Base-by-base conservation (phyloP, 2,797 vertebrate genomes). In the Karalla daura region DNA sequence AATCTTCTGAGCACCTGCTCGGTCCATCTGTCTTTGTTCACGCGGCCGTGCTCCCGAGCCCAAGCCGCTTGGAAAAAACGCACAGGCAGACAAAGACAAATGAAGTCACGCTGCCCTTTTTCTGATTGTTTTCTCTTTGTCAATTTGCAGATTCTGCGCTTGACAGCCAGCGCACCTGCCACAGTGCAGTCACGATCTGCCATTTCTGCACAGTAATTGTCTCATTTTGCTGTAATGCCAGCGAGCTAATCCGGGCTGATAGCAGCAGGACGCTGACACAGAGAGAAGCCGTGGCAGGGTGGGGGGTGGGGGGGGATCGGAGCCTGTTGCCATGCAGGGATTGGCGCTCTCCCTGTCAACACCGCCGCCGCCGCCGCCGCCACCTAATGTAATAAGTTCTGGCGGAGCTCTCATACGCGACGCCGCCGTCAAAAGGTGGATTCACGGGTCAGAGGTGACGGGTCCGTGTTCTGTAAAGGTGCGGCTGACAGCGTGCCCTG, bases 121-220 rank as follows among this genome's bases (percentile, higher is more conserved):
- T 72, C 49, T 74, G 75, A 88, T 84, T 83, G 76, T 84, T 86
- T 78, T 86, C 69, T 78, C 74, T 82, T 55, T 50, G 65, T 85
- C 67, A 72, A 86, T 88, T 84, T 76, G 3, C 61, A 69, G 54
- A 78, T 86, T 75, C 54, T 59, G 70, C 46, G 51, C 65, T 51
- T 44, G 75, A 63, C 72, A 37, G 81, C 51, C 1, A 65, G 70
- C 41, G 28, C 87, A 87, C 83, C 86, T 88, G 88, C 84, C 40
- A 6, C 76, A 39, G 51, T 18, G 63, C 65, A 13, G 23, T 63
- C 76, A 41, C 45, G 27, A 74, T 53, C 54, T 46, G 61, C 70
- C 62, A 43, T 76, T 55, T 61, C 63, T 62, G 56, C 52, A 51
- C 62, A 51, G 49, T 83, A 79, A 86, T 88, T 78, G 78, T 83